These are phyloP conservation scores for Oreochromis grahami DNA, from an alignment of 2,797 vertebrate genomes.

Conservation along the genomic window DNA sequence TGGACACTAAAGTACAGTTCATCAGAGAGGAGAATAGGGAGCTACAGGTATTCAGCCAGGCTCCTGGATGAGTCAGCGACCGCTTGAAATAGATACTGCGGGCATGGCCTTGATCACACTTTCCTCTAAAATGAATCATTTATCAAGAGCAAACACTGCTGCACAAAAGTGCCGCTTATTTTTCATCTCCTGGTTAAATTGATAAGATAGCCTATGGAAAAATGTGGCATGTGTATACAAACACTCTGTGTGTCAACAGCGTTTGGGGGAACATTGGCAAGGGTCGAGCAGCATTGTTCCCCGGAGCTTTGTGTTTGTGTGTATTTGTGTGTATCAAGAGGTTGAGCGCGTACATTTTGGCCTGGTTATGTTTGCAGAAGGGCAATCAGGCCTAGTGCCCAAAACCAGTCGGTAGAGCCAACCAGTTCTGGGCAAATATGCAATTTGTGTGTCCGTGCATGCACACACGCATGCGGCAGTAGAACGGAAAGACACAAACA, in stretches of 20 bases:
- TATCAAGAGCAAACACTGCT: slow-evolving; percentile 68
- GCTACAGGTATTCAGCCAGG: slow-evolving; percentile 54
- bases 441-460: slow-evolving; percentile 45
- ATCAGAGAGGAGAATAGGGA: slow-evolving; percentile 29
- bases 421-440: slow-evolving; percentile 70
- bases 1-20: slow-evolving; percentile 41
- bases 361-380: slow-evolving; percentile 73
- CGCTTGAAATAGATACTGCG: slow-evolving; percentile 72
- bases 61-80: slow-evolving; percentile 65
- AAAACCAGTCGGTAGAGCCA: slow-evolving; percentile 60
- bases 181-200: slow-evolving; percentile 69
- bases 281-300: slow-evolving; percentile 54
- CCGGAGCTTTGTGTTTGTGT: slow-evolving; percentile 56
- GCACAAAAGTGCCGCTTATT: slow-evolving; percentile 53
- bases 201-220: slow-evolving; percentile 68
- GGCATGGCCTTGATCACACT: slow-evolving; percentile 69
- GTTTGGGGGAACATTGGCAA: slow-evolving; percentile 56
- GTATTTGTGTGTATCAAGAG: slow-evolving; percentile 56
- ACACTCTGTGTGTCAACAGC: slow-evolving; percentile 63
- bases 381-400: slow-evolving; percentile 67
- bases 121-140: slow-evolving; percentile 73
- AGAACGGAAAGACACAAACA: not conserved
- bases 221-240: slow-evolving; percentile 49
- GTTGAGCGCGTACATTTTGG: slow-evolving; percentile 67
- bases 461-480: not conserved